Evolutionary conservation across 2,113 vertebrate genomes (phyloP).

Genomic region (Silurus glanis): DNA sequence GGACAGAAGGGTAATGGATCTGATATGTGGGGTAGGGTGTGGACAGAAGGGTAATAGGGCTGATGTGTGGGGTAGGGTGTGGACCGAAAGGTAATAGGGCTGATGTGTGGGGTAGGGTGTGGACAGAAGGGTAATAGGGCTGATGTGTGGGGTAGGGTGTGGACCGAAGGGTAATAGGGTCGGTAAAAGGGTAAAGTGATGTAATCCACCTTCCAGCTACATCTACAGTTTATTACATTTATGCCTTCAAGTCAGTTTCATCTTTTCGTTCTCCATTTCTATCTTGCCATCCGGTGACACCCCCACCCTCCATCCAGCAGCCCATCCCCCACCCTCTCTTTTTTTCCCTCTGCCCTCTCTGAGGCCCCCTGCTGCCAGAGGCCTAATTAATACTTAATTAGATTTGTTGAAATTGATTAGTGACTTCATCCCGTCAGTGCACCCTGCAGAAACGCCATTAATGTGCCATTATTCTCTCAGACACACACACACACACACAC

Average conservation of each 20-base stretch:
- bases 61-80: too few relatives aligned
- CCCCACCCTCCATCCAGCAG: background rate
- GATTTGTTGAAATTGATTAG: conserved; percentile 84
- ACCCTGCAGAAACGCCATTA: conserved; percentile 79
- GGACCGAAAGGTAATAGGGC: too few relatives aligned
- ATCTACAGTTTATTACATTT: too few relatives aligned
- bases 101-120: too few relatives aligned
- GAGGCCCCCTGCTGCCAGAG: conserved; percentile 65
- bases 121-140: too few relatives aligned
- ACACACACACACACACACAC: conserved; percentile 33
- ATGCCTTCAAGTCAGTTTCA: background rate
- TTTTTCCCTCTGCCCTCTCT: conserved; percentile 41
- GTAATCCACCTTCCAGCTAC: background rate
- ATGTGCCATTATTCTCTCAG: conserved; percentile 75
- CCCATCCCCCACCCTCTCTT: conserved; percentile 19
- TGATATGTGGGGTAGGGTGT: too few relatives aligned
- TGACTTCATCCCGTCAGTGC: conserved; percentile 77
- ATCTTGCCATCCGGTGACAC: conserved; percentile 24
- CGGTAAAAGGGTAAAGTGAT: background rate
- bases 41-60: too few relatives aligned
- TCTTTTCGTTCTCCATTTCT: conserved; percentile 22
- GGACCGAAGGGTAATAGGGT: background rate
- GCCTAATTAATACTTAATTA: conserved; percentile 84
- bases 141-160: background rate
- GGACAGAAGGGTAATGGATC: too few relatives aligned